phyloP scores from a whole-genome alignment of 92 coral and sea anemone species.

The Parazoanthus swiftii region DNA sequence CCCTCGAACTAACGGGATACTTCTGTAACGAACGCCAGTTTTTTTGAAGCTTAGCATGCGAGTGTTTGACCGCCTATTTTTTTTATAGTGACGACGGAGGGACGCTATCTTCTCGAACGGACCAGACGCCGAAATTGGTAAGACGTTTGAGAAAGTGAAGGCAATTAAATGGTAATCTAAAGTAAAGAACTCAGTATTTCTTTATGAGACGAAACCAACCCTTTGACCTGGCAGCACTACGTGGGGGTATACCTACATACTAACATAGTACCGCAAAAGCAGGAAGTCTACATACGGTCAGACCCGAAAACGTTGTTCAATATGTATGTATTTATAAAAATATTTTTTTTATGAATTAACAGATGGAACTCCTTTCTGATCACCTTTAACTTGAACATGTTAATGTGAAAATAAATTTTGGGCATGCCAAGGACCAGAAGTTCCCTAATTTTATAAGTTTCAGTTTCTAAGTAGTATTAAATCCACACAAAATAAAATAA shows the following conservation, averaged over 20 bases:
- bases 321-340: too few species aligned
- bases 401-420: too few species aligned
- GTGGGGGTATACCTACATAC: neutral
- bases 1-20: neutral
- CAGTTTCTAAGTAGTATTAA: too few species aligned
- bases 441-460: too few species aligned
- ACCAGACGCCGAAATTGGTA: conserved; percentile 6
- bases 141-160: neutral
- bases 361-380: too few species aligned
- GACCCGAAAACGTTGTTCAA: too few species aligned
- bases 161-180: neutral
- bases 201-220: neutral
- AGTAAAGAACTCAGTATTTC: neutral
- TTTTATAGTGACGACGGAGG: conserved; percentile 31
- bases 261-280: neutral
- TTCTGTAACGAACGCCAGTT: neutral
- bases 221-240: neutral
- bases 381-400: too few species aligned
- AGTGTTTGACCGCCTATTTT: neutral
- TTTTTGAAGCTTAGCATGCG: neutral
- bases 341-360: too few species aligned
- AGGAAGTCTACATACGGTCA: neutral
- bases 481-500: too few species aligned
- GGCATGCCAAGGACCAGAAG: too few species aligned
- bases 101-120: neutral